Conservation (phyloP, 2,888 invertebrate species). For the Minunthozetes semirufus region DNA sequence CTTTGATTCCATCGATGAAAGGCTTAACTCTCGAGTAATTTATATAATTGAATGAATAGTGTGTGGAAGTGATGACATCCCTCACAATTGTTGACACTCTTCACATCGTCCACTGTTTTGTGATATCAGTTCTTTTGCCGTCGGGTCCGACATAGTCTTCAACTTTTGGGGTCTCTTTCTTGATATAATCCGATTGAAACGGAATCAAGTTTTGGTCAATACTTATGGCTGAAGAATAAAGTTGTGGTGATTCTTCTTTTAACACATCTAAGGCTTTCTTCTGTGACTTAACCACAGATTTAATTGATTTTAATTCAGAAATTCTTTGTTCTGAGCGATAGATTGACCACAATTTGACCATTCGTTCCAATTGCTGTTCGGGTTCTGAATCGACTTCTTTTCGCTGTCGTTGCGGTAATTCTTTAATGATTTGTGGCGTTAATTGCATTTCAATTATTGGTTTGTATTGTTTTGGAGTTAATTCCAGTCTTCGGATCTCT, state of each 20-base stretch:
- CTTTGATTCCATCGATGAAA: too few species aligned
- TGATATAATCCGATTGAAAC: conserved; percentile 63
- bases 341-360: conserved; percentile 34
- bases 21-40: too few species aligned
- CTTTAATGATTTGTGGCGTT: conserved; percentile 60
- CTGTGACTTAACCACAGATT: conserved; percentile 63
- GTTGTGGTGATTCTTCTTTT: conserved; percentile 68
- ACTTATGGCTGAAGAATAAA: conserved; percentile 80
- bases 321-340: conserved; percentile 34
- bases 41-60: too few species aligned
- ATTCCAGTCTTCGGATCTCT: conserved; percentile 72
- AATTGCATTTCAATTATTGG: conserved; percentile 81
- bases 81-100: too few species aligned
- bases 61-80: too few species aligned
- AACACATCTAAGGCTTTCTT: conserved; percentile 71
- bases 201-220: conserved; percentile 57
- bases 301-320: conserved; percentile 60
- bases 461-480: conserved; percentile 72
- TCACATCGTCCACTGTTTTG: conserved; percentile 59
- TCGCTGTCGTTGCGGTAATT: conserved; percentile 48
- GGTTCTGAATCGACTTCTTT: neutral
- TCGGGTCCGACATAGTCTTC: conserved; percentile 69
- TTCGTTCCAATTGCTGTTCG: conserved; percentile 7
- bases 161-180: conserved; percentile 66
- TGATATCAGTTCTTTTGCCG: conserved; percentile 77